Evolutionary conservation across 2,888 invertebrate genomes (phyloP).

Genomic region (Polyommatus icarus): DNA sequence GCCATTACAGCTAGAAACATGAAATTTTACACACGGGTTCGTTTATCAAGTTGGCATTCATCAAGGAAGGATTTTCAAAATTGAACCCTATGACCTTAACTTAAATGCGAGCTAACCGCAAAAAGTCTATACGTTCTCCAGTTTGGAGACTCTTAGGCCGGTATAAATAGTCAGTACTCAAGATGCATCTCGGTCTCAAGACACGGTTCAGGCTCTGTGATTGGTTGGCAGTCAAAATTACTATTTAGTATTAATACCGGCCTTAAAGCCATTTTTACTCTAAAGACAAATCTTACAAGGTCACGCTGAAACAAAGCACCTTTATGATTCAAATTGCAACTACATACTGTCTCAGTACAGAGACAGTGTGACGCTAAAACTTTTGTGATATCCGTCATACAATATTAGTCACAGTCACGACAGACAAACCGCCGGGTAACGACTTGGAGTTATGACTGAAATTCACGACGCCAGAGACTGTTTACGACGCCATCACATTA

Average conservation of each 20-base stretch:
- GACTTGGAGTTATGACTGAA: slow-evolving; percentile 19
- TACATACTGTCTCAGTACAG: not conserved
- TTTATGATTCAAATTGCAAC: not conserved
- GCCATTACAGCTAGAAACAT: too few species aligned
- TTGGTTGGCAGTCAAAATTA: too few species aligned
- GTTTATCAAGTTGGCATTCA: too few species aligned
- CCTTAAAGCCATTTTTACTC: not conserved
- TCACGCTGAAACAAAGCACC: not conserved
- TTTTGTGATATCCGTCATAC: slow-evolving; percentile 3
- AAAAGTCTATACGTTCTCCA: not conserved
- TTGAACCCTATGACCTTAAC: too few species aligned
- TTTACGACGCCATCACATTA: slow-evolving; percentile 9
- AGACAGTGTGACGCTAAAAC: not conserved
- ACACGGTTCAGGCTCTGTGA: too few species aligned
- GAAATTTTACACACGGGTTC: too few species aligned
- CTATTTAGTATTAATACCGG: too few species aligned
- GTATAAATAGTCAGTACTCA: too few species aligned
- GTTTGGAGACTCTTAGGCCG: not conserved
- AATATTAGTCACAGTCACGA: not conserved
- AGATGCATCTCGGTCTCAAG: too few species aligned
- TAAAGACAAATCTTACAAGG: not conserved
- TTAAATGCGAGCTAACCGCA: too few species aligned
- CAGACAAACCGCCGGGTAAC: slow-evolving; percentile 14
- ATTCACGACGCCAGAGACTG: slow-evolving; percentile 16
- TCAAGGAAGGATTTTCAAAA: too few species aligned